A percentile compares a stretch with the other conserved stretches of the same genome.
Conservation (phyloP, 2,797 vertebrate species). For the Amphiprion clarkii region DNA sequence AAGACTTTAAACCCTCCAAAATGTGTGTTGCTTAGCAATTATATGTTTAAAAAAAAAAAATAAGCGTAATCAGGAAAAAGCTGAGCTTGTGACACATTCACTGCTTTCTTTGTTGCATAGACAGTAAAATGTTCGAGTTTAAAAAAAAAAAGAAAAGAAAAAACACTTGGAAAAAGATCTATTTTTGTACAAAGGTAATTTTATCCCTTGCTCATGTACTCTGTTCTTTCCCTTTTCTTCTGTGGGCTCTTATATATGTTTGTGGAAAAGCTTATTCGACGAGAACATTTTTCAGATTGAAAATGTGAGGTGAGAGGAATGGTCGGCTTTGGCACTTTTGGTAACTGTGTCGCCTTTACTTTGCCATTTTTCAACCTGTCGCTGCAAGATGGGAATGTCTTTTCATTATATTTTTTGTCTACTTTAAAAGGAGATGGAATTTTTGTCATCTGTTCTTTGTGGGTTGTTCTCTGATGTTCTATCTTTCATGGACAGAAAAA, state of each 20-base stretch:
- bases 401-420: constrained; percentile 77
- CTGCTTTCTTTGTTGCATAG: constrained; percentile 82
- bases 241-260: constrained; percentile 83
- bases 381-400: constrained; percentile 73
- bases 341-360: constrained; percentile 77
- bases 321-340: constrained; percentile 62
- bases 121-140: constrained; percentile 76
- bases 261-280: constrained; percentile 77
- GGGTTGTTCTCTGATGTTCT: constrained; percentile 87
- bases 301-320: constrained; percentile 47
- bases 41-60: constrained; percentile 56
- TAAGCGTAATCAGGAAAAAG: constrained; percentile 76
- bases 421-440: constrained; percentile 81
- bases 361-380: constrained; percentile 73
- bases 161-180: constrained; percentile 91
- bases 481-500: constrained; percentile 85
- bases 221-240: constrained; percentile 81
- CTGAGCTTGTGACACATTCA: constrained; percentile 84
- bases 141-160: constrained; percentile 67
- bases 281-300: constrained; percentile 62
- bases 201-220: constrained; percentile 91
- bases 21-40: constrained; percentile 81
- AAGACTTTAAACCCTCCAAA: constrained; percentile 68
- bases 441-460: constrained; percentile 84
- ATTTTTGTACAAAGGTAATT: constrained; percentile 99